Evolutionary conservation across 1,140 invertebrate species (phyloP).

Genomic region (Drosophila mojavensis): DNA sequence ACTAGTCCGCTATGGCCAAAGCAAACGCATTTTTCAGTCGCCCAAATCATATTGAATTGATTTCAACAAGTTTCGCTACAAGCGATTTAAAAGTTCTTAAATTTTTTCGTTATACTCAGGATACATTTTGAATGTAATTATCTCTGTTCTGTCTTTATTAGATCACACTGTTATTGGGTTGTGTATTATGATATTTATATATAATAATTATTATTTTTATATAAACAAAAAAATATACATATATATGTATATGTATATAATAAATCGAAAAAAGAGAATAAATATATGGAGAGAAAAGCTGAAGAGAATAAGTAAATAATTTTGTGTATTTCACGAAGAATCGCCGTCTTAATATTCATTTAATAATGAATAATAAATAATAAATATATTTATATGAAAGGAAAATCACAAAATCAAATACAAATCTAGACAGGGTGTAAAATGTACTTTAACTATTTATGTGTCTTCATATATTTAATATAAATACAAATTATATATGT

Average conservation of each 20-base stretch:
- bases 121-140: conserved; percentile 30
- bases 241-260: too few species aligned
- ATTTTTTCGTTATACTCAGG: conserved; percentile 15
- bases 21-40: conserved; percentile 40
- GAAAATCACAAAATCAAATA: neutral
- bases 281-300: too few species aligned
- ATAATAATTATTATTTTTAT: conserved; percentile 20
- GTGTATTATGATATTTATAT: conserved; percentile 15
- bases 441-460: conserved; percentile 57
- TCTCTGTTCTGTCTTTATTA: conserved; percentile 42
- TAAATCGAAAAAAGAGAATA: too few species aligned
- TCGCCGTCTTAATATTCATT: too few species aligned
- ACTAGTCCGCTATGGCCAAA: conserved; percentile 70
- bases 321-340: too few species aligned
- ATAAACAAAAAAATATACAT: too few species aligned
- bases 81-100: conserved; percentile 3
- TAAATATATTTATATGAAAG: neutral
- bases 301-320: too few species aligned
- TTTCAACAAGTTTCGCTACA: conserved; percentile 2
- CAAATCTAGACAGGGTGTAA: conserved; percentile 11
- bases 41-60: conserved; percentile 17
- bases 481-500: conserved; percentile 2
- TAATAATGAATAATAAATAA: conserved; percentile 12
- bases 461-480: conserved; percentile 58
- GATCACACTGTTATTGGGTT: conserved; percentile 16